These are phyloP conservation scores for Schizaphis graminum DNA, from an alignment of 2,888 invertebrate species.

Conservation along the genomic window DNA sequence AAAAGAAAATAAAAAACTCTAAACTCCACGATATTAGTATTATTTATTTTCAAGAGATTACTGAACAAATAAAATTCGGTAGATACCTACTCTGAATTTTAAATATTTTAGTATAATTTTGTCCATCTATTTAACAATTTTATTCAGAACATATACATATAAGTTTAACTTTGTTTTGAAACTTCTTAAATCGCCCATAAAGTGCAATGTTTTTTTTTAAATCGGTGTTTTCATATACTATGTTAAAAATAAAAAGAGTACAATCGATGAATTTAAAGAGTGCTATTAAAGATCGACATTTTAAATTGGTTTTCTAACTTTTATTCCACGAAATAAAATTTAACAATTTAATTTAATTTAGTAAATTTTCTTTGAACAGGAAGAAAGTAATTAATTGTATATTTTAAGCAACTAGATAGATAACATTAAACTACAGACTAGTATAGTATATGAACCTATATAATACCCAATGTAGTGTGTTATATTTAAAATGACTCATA, in stretches of 20 bases:
- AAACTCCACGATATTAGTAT: not conserved
- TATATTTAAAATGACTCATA: not conserved
- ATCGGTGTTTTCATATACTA: not conserved
- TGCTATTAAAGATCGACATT: not conserved
- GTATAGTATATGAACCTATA: not conserved
- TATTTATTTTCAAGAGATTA: not conserved
- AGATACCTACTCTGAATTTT: not conserved
- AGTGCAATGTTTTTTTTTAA: conserved; percentile 12
- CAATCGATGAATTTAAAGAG: not conserved
- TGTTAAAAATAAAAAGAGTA: not conserved
- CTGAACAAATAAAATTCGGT: not conserved
- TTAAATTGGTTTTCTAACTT: not conserved
- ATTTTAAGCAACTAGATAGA: not conserved
- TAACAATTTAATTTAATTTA: not conserved
- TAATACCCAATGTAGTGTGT: not conserved
- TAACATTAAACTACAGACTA: not conserved
- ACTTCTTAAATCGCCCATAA: not conserved
- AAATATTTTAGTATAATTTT: not conserved
- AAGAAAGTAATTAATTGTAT: not conserved
- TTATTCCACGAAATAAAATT: not conserved
- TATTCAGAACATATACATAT: not conserved
- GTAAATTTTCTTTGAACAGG: not conserved
- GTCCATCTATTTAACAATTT: conserved; percentile 17
- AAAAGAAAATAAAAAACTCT: conserved; percentile 1
- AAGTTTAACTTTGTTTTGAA: not conserved